Conservation (phyloP, 2,888 invertebrate species). For the Lissonota sp. region DNA sequence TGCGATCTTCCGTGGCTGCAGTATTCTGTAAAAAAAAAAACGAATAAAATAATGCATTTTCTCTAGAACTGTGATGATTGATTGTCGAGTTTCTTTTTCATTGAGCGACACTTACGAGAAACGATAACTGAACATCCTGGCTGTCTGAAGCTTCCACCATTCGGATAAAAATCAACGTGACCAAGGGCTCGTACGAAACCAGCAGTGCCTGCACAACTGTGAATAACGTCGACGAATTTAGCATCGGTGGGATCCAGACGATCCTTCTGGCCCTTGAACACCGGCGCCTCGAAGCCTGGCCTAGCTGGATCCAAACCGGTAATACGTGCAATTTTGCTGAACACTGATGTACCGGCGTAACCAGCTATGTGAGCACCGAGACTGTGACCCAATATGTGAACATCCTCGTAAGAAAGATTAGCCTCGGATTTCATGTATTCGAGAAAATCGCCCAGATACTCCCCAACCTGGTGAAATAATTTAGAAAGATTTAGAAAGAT, state of each 20-base stretch:
- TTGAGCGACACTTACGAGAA: slow-evolving; percentile 69
- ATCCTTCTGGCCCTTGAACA: slow-evolving; percentile 77
- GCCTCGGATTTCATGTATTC: slow-evolving; percentile 74
- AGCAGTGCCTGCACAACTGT: slow-evolving; percentile 88
- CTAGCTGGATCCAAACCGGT: slow-evolving; percentile 88
- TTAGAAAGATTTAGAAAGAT: not conserved
- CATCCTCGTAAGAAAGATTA: slow-evolving; percentile 69
- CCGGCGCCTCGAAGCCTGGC: slow-evolving; percentile 86
- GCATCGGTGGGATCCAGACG: slow-evolving; percentile 88
- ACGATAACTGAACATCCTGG: slow-evolving; percentile 87
- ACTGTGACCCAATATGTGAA: slow-evolving; percentile 82
- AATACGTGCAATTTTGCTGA: slow-evolving; percentile 81
- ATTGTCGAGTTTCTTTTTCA: not conserved
- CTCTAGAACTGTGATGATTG: not conserved
- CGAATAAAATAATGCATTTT: slow-evolving; percentile 6
- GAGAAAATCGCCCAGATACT: slow-evolving; percentile 76
- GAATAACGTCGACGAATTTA: slow-evolving; percentile 90
- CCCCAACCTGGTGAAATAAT: slow-evolving; percentile 73
- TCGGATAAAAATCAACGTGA: slow-evolving; percentile 91
- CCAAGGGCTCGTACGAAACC: slow-evolving; percentile 88
- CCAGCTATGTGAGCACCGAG: slow-evolving; percentile 82
- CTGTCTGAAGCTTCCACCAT: slow-evolving; percentile 88
- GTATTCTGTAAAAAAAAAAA: slow-evolving; percentile 84
- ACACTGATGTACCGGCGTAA: slow-evolving; percentile 72
- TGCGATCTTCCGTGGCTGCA: slow-evolving; percentile 90